Conservation (phyloP, 2,797 vertebrate genomes). For the Pipistrellus nathusii region DNA sequence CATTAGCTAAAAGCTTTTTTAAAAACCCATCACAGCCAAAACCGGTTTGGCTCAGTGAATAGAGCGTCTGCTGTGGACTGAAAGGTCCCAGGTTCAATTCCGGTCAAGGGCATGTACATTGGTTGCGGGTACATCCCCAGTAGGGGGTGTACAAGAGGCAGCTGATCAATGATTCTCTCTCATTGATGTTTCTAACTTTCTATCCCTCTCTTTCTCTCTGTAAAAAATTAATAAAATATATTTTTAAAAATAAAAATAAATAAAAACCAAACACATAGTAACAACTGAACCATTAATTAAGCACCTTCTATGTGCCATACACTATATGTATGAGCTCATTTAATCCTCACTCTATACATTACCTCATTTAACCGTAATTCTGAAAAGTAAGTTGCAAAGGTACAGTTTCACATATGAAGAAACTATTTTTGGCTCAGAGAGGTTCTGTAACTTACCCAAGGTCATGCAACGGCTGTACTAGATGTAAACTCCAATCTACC, state of each 20-base stretch:
- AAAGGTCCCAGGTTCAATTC: no score
- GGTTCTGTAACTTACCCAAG: slow-evolving; percentile 26
- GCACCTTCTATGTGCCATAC: background rate
- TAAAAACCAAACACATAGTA: background rate
- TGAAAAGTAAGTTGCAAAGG: slow-evolving; percentile 2
- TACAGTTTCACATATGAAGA: slow-evolving; percentile 30
- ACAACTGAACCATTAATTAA: slow-evolving; percentile 34
- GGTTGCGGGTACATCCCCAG: no score
- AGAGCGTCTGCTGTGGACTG: no score
- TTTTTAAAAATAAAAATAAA: no score
- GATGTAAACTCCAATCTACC: slow-evolving; percentile 4
- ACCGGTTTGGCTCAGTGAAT: no score
- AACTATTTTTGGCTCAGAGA: slow-evolving; percentile 48
- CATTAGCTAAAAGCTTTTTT: slow-evolving; percentile 28
- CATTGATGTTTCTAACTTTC: no score
- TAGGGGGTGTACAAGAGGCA: no score
- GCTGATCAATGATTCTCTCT: no score
- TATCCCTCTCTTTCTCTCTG: no score
- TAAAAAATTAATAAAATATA: no score
- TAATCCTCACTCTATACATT: background rate
- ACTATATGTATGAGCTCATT: background rate
- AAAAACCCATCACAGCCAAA: background rate
- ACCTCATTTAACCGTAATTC: slow-evolving; percentile 34
- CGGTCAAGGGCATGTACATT: no score
- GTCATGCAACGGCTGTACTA: background rate